phyloP scores from a whole-genome alignment of 2,113 vertebrate genomes.

The Stictonetta naevosa region DNA sequence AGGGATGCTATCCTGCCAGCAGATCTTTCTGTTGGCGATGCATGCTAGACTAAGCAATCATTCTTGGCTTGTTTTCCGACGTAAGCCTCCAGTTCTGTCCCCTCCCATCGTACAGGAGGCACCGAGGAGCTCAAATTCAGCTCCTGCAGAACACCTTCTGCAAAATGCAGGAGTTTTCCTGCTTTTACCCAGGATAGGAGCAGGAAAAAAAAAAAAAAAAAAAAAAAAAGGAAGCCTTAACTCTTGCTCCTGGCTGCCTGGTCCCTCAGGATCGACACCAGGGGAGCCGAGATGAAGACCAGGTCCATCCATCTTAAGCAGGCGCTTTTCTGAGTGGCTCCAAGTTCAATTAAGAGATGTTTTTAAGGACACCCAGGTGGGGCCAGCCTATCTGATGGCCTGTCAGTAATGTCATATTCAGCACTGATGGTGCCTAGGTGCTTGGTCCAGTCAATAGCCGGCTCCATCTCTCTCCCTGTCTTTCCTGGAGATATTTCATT shows the following conservation, averaged over 20 bases:
- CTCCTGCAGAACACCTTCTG: background rate
- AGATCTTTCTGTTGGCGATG: conserved; percentile 18
- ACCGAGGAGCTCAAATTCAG: background rate
- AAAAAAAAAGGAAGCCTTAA: background rate
- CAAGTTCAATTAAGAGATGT: background rate
- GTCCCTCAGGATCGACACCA: background rate
- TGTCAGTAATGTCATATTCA: background rate
- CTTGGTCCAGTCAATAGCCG: background rate
- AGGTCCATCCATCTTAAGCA: background rate
- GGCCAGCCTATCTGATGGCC: background rate
- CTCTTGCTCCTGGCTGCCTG: background rate
- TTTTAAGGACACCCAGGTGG: background rate
- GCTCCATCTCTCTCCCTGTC: background rate
- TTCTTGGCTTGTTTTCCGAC: background rate
- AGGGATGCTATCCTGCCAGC: conserved; percentile 47
- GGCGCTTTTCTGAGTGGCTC: background rate
- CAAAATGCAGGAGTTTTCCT: background rate
- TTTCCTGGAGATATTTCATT: conserved; percentile 24
- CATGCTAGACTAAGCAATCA: background rate
- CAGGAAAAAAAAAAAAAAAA: background rate
- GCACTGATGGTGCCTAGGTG: background rate
- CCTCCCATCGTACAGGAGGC: background rate
- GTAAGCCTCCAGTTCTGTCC: background rate
- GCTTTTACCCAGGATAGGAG: background rate
- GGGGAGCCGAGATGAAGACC: background rate